phyloP scores from a whole-genome alignment of 2,797 vertebrate genomes.

The Setipinna tenuifilis region DNA sequence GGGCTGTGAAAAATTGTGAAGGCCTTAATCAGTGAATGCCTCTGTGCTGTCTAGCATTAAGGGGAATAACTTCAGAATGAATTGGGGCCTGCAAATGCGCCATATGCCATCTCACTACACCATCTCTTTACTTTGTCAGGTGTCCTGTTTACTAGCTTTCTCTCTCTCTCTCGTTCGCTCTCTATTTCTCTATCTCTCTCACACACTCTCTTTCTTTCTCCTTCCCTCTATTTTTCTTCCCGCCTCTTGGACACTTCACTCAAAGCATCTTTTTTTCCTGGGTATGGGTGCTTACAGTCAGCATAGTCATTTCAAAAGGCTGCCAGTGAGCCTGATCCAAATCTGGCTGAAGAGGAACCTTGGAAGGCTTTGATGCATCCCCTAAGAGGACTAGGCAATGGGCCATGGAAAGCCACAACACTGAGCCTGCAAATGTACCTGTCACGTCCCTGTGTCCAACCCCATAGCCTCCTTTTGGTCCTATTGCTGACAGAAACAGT shows the following conservation, averaged over 20 bases:
- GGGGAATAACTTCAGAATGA: slow-evolving; percentile 8
- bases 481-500: not conserved
- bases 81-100: not conserved
- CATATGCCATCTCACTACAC: not conserved
- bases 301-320: slow-evolving; percentile 6
- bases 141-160: not conserved
- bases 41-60: not conserved
- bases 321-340: slow-evolving; percentile 4
- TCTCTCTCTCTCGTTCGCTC: too few species aligned
- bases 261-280: not conserved
- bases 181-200: too few species aligned
- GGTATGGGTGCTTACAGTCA: slow-evolving; percentile 3
- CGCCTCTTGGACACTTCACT: not conserved
- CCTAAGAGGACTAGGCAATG: slow-evolving; percentile 16
- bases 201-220: not conserved
- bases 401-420: slow-evolving; percentile 2
- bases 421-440: slow-evolving; percentile 15
- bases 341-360: slow-evolving; percentile 23
- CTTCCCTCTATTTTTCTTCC: not conserved
- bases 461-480: not conserved
- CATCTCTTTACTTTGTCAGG: not conserved
- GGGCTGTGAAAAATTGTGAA: not conserved
- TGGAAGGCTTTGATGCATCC: not conserved
- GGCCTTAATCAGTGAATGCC: slow-evolving; percentile 13
- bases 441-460: not conserved